Conservation (phyloP, 2,888 invertebrate species). For the Macropis europaea region DNA sequence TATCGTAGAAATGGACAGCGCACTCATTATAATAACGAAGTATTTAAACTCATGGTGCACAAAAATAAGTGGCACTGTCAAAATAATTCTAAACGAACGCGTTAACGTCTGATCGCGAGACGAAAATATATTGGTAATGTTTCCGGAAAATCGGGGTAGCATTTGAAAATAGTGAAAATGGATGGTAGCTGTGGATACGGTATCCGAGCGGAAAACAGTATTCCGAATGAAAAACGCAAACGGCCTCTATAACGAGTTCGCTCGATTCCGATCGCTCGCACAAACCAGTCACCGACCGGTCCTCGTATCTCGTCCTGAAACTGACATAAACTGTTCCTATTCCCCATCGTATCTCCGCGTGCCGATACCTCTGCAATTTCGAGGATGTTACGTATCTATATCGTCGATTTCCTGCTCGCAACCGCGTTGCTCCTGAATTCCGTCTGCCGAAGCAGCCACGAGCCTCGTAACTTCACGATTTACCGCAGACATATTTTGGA, state of each 20-base stretch:
- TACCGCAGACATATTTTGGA: too few species aligned
- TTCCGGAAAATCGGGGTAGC: not conserved
- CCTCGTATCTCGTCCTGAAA: slow-evolving; percentile 68
- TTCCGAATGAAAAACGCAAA: slow-evolving; percentile 55
- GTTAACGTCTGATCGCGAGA: too few species aligned
- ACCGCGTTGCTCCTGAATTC: slow-evolving; percentile 3
- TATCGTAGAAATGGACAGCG: too few species aligned
- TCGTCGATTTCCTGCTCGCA: slow-evolving; percentile 11
- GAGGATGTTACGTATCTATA: slow-evolving; percentile 18
- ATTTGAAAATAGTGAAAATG: too few species aligned
- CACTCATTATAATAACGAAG: too few species aligned
- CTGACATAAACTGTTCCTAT: slow-evolving; percentile 68
- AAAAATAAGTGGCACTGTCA: too few species aligned
- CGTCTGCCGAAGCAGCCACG: not conserved
- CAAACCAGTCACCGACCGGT: slow-evolving; percentile 51
- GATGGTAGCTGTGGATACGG: slow-evolving; percentile 45
- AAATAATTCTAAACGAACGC: too few species aligned
- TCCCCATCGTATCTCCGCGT: slow-evolving; percentile 30
- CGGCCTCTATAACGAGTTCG: slow-evolving; percentile 51
- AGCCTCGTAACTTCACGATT: not conserved
- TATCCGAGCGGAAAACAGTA: slow-evolving; percentile 55
- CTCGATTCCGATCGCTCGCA: slow-evolving; percentile 54
- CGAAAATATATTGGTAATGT: too few species aligned
- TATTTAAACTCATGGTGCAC: too few species aligned
- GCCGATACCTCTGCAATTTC: slow-evolving; percentile 35